These are phyloP conservation scores for Heliconius eleuchia DNA, from an alignment of 1,140 invertebrate genomes.

Conservation along the genomic window DNA sequence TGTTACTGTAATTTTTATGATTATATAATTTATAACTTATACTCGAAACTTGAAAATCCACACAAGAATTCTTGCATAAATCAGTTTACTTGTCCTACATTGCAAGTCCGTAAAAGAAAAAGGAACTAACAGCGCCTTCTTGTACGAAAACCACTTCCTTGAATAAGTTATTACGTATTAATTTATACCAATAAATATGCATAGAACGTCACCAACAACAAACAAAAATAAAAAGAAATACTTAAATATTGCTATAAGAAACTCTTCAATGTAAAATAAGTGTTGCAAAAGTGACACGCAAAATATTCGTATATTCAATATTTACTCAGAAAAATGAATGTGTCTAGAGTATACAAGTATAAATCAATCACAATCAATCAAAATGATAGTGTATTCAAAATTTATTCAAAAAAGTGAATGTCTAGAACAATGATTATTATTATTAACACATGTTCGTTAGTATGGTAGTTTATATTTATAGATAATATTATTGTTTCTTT, in stretches of 20 bases:
- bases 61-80: slow-evolving; percentile 10
- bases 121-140: neutral
- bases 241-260: neutral
- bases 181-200: slow-evolving; percentile 1
- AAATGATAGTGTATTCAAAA: neutral
- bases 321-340: neutral
- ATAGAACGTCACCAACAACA: neutral
- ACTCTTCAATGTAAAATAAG: neutral
- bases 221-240: neutral
- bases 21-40: neutral
- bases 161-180: slow-evolving; percentile 9
- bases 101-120: slow-evolving; percentile 3
- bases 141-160: slow-evolving; percentile 13
- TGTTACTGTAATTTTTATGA: too few species aligned
- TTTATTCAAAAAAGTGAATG: neutral
- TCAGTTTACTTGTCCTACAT: slow-evolving; percentile 16
- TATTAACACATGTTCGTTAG: too few species aligned
- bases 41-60: neutral
- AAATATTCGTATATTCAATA: neutral
- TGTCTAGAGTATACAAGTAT: neutral
- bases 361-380: neutral
- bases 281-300: neutral
- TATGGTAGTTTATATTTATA: too few species aligned
- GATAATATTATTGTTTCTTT: too few species aligned
- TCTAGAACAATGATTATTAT: neutral